Evolutionary conservation across 2,888 invertebrate species (phyloP), one percentile per base, ranked within the genome.

Genomic region (Abscondita cerata): DNA sequence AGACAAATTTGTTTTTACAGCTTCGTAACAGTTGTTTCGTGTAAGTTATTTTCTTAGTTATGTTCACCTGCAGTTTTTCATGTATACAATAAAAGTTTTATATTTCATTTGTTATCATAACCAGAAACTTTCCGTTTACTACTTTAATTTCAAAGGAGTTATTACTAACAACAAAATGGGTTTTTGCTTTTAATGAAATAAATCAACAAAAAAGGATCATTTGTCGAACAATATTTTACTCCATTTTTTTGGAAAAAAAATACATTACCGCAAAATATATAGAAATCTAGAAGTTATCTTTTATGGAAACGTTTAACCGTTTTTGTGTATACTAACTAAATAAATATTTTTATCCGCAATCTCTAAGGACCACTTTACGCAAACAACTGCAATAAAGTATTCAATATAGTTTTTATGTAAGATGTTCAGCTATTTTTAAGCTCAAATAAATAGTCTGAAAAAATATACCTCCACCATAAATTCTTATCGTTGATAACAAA

Each of bases 401-500:
- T 53, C 52, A 53, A 53, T 53, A 48, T 53, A 19, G 48, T 53
- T 51, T 59, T 40, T 41, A 31, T 59, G 38, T 33, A 48, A 15
- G 44, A 44, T 53, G 9, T 33, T 12, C 38, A 15, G 34, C 18
- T 33, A 16, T 52, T 52, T 20, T 44, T 51, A 38, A 13, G 20
- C 18, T 41, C 53, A 63, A 68, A 68, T 67, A 66, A 68, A 69
- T 67, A 68, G 56, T 46, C 53, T 62, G 66, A 62, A 62, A 69
- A 68, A 68, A 68, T 63, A 59, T 66, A 65, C 66, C 62, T 62
- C 62, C 58, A 52, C 63, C 51, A 67, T 69, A 68, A 68, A 67
- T 67, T 59, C 66, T 65, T 65, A 67, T 68, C 66, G 61, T 55
- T 59, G 68, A 69, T 67, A 66, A 69, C 65, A 66, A 69, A 68